Base-by-base conservation (phyloP, 2,888 invertebrate species). In the Anaspis maculata region DNA sequence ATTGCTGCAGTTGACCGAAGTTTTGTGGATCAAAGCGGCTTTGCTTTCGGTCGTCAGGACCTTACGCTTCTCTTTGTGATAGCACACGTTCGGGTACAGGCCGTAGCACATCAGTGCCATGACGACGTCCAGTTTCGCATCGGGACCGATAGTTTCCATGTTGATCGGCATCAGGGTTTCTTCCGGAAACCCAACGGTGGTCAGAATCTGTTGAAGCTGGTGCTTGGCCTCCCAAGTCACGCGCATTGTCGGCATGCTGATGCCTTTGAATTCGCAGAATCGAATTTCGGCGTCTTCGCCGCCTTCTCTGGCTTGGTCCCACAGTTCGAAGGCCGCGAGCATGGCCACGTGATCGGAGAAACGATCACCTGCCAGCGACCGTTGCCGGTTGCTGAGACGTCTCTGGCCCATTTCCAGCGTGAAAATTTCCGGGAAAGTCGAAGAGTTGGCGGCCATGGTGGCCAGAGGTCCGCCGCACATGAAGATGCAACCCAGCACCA, bases 291-390 rank as follows among this genome's bases (percentile, higher is more conserved):
- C 80, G 0, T 79, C 78, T 37, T 83, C 83, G 1, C 84, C 83
- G 13, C 77, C 76, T 2, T 70, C 57, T 31, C 75, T 68, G 16
- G 81, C 81, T 39, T 73, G 70, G 47, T 82, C 79, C 85, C 85
- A 86, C 63, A 82, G 66, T 75, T 94, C 88, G 57, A 87, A 91
- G 5, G 89, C 95, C 48, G 89, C 87, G 13, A 97, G 69, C 80
- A 95, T 83, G 3, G 96, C 95, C 10, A 96, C 82, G 59, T 97
- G 97, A 65, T 98, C 98, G 3, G 94, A 94, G 54, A 79, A 85
- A 27, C 91, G 71, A 32, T 79, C 80, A 0, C 95, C 96, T 2
- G 88, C 83, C 42, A 97, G 73, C 15, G 83, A 82, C 37, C 86
- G 77, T 63, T 97, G 96, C 47, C 87, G 85, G 49, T 77, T 77